Base-by-base conservation (phyloP, 2,888 invertebrate species). In the Pseudeuparius sepicola region DNA sequence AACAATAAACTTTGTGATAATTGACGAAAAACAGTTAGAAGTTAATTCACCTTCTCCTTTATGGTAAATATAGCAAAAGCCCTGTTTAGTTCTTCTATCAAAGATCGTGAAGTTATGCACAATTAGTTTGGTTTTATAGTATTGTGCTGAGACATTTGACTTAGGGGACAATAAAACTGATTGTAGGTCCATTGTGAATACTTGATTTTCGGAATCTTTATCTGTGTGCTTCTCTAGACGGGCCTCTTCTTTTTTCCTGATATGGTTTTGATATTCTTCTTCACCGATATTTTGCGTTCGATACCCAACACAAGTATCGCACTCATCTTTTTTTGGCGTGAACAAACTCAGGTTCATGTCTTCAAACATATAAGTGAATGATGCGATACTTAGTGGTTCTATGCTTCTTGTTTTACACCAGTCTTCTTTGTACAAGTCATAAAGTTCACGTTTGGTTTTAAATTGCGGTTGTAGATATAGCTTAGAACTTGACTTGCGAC, bases 221-320 rank as follows among this genome's bases (percentile, higher is more conserved):
- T 44, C 44, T 17, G 18, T 35, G 16, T 31, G 25, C 27, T 44
- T 44, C 32, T 37, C 36, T 16, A 18, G 16, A 10, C 39, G 13
- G 11, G 39, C 41, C 24, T 31, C 17, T 4, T 40, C 29, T 38
- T 44, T 44, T 17, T 6, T 29, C n/a, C 31, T 26, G 9, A 24
- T 24, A 24, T 42, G 39, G 6, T 20, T 5, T 16, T 16, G 9
- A 18, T 41, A 41, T 12, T 34, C 29, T 17, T 34, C 37, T 24
- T 39, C 37, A 28, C 26, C n/a, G n/a, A n/a, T n/a, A n/a, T n/a
- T n/a, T n/a, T n/a, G n/a, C n/a, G n/a, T n/a, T n/a, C n/a, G n/a
- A n/a, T n/a, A n/a, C n/a, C n/a, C n/a, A n/a, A n/a, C n/a, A n/a
- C n/a, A n/a, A n/a, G n/a, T n/a, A n/a, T n/a, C n/a, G n/a, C n/a